A percentile compares a stretch with the other conserved stretches of the same genome.
phyloP scores from a whole-genome alignment of 2,113 vertebrate species.

The Oreocharis arfaki region DNA sequence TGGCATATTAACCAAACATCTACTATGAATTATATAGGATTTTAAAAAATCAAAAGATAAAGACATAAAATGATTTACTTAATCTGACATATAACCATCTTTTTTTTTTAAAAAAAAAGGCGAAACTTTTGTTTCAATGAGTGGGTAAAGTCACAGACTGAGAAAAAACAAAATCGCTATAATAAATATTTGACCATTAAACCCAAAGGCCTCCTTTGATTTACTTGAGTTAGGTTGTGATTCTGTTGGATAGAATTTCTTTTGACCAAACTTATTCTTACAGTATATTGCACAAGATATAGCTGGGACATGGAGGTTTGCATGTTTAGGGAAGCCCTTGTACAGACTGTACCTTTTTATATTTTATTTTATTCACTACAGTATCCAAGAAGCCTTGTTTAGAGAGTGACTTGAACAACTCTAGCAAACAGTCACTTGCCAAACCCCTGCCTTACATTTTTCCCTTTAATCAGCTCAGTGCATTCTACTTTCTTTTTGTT shows the following conservation, averaged over 20 bases:
- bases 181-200: constrained; percentile 51
- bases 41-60: neutral
- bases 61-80: neutral
- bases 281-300: constrained; percentile 66
- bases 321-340: constrained; percentile 44
- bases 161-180: neutral
- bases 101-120: neutral
- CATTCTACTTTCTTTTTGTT: constrained; percentile 80
- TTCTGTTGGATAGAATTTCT: constrained; percentile 37
- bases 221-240: constrained; percentile 37
- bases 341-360: constrained; percentile 32
- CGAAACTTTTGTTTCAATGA: constrained; percentile 30
- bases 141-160: constrained; percentile 22
- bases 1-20: constrained; percentile 31
- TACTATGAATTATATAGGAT: neutral
- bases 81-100: neutral
- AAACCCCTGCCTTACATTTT: constrained; percentile 72
- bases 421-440: constrained; percentile 68
- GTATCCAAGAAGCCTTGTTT: constrained; percentile 55
- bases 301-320: constrained; percentile 30
- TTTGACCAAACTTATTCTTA: constrained; percentile 40
- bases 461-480: constrained; percentile 94
- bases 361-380: constrained; percentile 30
- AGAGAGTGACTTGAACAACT: constrained; percentile 59
- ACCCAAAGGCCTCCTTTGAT: constrained; percentile 58